Conservation (phyloP, 2,113 vertebrate species). For the Percina caprodes region DNA sequence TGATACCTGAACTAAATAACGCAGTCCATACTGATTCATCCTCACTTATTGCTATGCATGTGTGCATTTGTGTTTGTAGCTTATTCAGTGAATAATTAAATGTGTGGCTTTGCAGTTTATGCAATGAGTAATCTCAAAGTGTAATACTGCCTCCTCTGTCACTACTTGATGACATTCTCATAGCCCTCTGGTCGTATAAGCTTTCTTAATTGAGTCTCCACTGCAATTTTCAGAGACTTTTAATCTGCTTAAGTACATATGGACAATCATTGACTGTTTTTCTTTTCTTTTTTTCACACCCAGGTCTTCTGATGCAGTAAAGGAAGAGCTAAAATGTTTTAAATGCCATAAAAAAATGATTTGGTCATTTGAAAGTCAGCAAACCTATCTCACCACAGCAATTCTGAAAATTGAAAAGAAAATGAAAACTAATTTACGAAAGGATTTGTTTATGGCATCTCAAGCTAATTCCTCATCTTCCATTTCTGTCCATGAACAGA, state of each 20-base stretch:
- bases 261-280: conserved; percentile 6
- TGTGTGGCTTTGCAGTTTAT: conserved; percentile 28
- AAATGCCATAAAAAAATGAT: not conserved
- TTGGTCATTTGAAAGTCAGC: not conserved
- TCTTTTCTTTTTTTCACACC: not conserved
- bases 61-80: conserved; percentile 18
- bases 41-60: conserved; percentile 29
- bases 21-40: conserved; percentile 42
- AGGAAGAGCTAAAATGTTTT: not conserved
- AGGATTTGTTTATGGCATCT: not conserved
- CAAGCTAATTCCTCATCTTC: conserved; percentile 17
- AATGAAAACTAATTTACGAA: not conserved
- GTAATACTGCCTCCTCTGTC: conserved; percentile 29
- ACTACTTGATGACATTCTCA: conserved; percentile 52
- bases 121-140: conserved; percentile 52
- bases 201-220: conserved; percentile 57
- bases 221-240: conserved; percentile 53
- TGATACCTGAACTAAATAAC: conserved; percentile 34
- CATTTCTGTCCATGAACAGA: conserved; percentile 33
- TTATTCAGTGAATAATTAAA: conserved; percentile 39
- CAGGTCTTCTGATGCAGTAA: not conserved
- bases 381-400: not conserved
- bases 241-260: conserved; percentile 49
- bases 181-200: conserved; percentile 26
- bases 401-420: not conserved